These are phyloP conservation scores for Pangasianodon gigas DNA, from an alignment of 2,113 vertebrate genomes.

Conservation along the genomic window DNA sequence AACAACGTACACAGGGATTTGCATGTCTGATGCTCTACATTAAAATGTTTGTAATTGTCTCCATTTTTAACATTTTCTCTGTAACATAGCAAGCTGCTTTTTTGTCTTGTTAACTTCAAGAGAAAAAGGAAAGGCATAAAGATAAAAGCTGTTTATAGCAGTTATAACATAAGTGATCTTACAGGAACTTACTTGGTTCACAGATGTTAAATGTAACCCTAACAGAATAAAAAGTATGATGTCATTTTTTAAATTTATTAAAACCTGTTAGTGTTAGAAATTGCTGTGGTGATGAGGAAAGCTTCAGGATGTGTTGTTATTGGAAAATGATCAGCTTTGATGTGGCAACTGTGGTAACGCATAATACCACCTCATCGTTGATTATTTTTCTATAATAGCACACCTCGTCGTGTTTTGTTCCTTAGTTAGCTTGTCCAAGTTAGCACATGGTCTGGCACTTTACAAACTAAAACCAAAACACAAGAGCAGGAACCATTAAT, in stretches of 20 bases:
- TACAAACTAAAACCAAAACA: not conserved
- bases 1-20: not conserved
- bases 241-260: not conserved
- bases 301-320: not conserved
- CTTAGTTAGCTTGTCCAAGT: not conserved
- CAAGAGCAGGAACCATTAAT: not conserved
- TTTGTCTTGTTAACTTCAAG: not conserved
- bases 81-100: not conserved
- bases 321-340: not conserved
- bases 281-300: not conserved
- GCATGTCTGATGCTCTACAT: not conserved
- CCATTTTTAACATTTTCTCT: not conserved
- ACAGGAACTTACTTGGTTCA: not conserved
- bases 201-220: not conserved
- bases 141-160: not conserved
- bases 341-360: not conserved
- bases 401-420: not conserved
- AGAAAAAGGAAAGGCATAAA: not conserved
- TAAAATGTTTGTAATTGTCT: not conserved
- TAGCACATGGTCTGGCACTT: not conserved
- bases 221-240: not conserved
- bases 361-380: not conserved
- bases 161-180: not conserved
- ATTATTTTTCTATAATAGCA: not conserved
- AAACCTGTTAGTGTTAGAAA: not conserved